Evolutionary conservation across 2,113 vertebrate species (phyloP).

Genomic region (Microcebus murinus): DNA sequence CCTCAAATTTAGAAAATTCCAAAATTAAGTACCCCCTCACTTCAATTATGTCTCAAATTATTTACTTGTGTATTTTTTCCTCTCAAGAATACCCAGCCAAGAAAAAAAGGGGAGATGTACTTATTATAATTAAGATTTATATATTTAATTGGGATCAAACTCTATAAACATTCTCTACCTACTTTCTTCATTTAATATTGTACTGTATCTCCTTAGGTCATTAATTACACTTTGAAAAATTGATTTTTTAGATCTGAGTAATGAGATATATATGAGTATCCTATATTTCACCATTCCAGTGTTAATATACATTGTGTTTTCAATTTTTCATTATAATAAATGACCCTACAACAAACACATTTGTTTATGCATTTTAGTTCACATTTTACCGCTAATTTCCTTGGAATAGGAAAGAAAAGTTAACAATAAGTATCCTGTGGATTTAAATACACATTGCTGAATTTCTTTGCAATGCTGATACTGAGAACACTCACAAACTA

Average conservation of each 20-base stretch:
- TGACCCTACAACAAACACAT: not conserved
- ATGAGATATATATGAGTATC: not conserved
- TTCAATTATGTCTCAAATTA: not conserved
- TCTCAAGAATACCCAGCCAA: not conserved
- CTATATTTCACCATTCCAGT: conserved; percentile 12
- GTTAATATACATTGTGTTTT: not conserved
- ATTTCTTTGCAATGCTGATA: not conserved
- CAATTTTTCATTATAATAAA: conserved; percentile 48
- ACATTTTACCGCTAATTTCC: not conserved
- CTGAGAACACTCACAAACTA: not conserved
- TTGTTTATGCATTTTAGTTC: conserved; percentile 33
- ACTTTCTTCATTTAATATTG: conserved; percentile 18
- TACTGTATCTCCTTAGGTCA: conserved; percentile 6
- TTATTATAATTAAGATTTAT: not conserved
- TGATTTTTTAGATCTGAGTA: conserved; percentile 39
- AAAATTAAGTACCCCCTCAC: not conserved
- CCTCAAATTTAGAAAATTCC: not conserved
- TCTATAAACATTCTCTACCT: not conserved
- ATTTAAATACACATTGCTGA: not conserved
- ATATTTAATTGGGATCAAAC: not conserved
- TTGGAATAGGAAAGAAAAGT: not conserved
- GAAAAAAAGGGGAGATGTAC: not conserved
- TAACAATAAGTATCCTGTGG: conserved; percentile 18
- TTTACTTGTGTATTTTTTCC: not conserved
- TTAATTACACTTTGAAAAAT: conserved; percentile 42